Evolutionary conservation across 2,113 vertebrate genomes (phyloP).

Genomic region (Cettia cetti): DNA sequence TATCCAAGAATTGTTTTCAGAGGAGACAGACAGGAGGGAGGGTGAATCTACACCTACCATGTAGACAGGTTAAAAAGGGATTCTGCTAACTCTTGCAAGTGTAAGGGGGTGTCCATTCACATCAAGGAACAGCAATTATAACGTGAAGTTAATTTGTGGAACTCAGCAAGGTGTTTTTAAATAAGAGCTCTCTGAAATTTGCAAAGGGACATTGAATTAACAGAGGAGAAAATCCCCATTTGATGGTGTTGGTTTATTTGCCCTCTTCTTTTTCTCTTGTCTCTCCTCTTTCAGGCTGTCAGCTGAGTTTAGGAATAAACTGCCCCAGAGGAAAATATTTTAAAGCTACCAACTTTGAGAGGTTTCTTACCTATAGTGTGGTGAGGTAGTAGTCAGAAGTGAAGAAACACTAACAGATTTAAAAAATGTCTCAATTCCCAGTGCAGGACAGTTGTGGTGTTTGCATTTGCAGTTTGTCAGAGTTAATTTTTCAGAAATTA

Average conservation of each 20-base stretch:
- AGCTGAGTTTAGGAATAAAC: background rate
- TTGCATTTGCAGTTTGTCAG: background rate
- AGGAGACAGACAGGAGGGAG: background rate
- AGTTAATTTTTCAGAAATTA: background rate
- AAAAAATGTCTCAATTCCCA: background rate
- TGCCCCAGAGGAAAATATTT: background rate
- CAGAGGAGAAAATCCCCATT: background rate
- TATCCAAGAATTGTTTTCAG: background rate
- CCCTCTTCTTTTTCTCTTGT: background rate
- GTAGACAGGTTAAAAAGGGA: background rate
- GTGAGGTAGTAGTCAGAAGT: background rate
- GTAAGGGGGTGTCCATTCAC: background rate
- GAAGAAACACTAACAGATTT: background rate
- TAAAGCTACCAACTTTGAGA: background rate
- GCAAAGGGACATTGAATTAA: background rate
- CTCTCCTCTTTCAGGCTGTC: background rate
- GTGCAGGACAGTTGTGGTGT: background rate
- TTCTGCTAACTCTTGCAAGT: background rate
- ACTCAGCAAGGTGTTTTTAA: background rate
- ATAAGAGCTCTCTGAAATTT: background rate
- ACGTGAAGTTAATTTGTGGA: background rate
- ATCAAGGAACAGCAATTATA: background rate
- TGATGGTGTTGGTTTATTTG: background rate
- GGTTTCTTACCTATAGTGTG: background rate
- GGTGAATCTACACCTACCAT: background rate